Conservation (phyloP, 2,113 vertebrate species). For the Cricetomys ansorgei region DNA sequence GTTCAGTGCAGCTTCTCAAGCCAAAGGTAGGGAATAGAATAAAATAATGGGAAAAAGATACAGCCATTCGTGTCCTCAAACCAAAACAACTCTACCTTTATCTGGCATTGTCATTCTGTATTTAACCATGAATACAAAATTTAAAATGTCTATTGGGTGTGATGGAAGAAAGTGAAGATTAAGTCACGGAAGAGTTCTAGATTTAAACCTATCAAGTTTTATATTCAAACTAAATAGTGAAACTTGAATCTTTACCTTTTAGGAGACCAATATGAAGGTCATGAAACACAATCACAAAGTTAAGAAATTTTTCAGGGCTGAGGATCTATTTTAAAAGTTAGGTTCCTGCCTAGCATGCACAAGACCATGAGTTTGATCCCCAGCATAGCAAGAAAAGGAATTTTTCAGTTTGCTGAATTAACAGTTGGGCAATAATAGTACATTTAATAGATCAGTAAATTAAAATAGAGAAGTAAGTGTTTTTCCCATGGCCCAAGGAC, state of each 20-base stretch:
- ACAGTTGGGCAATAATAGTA: neutral
- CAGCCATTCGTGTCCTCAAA: neutral
- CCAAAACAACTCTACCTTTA: neutral
- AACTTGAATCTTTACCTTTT: neutral
- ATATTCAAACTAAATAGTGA: neutral
- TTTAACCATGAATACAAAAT: neutral
- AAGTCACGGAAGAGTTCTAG: neutral
- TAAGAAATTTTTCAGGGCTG: too few species aligned
- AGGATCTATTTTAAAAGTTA: neutral
- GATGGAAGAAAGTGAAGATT: neutral
- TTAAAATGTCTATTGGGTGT: neutral
- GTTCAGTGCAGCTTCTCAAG: neutral
- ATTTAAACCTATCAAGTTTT: neutral
- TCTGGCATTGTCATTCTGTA: neutral
- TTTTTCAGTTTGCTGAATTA: neutral
- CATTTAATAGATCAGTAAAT: neutral
- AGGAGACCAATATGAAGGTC: neutral
- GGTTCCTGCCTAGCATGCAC: neutral
- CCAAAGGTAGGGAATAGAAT: neutral
- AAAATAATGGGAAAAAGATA: neutral
- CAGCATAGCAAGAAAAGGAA: neutral
- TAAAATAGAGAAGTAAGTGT: neutral
- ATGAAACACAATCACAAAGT: neutral
- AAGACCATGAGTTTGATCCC: neutral
- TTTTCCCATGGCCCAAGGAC: too few species aligned